phyloP scores from a whole-genome alignment of 2,888 invertebrate genomes.

The Halictus quadricinctus region DNA sequence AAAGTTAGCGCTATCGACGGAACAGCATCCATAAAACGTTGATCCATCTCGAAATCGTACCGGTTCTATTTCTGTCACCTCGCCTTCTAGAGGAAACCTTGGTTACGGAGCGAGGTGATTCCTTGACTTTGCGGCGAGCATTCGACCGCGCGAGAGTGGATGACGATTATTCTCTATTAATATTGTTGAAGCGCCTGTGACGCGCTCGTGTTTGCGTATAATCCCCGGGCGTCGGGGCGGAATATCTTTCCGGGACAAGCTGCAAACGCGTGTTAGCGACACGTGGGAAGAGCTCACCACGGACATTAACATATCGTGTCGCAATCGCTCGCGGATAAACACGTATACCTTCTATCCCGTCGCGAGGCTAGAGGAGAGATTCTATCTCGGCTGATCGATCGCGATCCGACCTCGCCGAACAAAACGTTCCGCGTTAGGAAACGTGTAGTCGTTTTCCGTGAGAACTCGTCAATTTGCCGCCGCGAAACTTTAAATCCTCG shows the following conservation, averaged over 20 bases:
- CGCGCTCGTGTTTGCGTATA: slow-evolving; percentile 26
- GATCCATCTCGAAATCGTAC: background rate
- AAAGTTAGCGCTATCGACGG: background rate
- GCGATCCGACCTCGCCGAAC: slow-evolving; percentile 61
- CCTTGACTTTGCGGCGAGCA: slow-evolving; percentile 5
- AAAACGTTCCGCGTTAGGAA: slow-evolving; percentile 45
- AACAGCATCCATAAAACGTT: background rate
- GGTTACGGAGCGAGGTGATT: background rate
- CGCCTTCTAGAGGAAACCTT: slow-evolving; percentile 6
- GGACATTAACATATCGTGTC: slow-evolving; percentile 70
- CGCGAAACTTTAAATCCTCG: background rate
- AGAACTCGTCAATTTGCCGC: slow-evolving; percentile 8
- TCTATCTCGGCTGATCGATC: slow-evolving; percentile 65
- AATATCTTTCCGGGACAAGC: slow-evolving; percentile 60
- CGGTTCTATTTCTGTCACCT: background rate
- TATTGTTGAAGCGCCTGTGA: slow-evolving; percentile 11
- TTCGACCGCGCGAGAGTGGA: slow-evolving; percentile 11
- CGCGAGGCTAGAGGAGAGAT: slow-evolving; percentile 58
- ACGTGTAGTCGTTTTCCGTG: slow-evolving; percentile 13
- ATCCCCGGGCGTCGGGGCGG: slow-evolving; percentile 41
- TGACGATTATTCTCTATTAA: slow-evolving; percentile 34
- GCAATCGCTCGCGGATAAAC: slow-evolving; percentile 71
- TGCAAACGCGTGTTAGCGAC: slow-evolving; percentile 61
- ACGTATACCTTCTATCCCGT: slow-evolving; percentile 61
- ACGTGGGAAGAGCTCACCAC: slow-evolving; percentile 65